Conservation (phyloP, 2,888 invertebrate species). For the Dyspetes luteomarginatus region DNA sequence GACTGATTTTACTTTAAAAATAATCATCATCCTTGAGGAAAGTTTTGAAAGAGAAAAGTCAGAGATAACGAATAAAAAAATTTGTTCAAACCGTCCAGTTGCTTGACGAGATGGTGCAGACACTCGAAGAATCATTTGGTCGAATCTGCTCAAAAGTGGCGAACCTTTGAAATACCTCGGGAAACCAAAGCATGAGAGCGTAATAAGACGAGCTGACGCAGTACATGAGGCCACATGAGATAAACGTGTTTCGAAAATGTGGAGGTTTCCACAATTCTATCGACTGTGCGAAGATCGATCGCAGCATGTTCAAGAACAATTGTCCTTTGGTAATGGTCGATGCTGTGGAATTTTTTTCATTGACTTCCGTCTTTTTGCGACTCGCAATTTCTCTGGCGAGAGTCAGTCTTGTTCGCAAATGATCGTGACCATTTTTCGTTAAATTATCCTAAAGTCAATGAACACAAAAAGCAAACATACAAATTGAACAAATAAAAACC, state of each 20-base stretch:
- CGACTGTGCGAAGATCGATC: constrained; percentile 89
- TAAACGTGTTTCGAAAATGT: constrained; percentile 88
- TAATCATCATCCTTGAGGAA: too few species aligned
- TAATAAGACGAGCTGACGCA: constrained; percentile 94
- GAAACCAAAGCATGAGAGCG: constrained; percentile 95
- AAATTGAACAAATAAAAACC: not conserved
- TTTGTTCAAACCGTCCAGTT: constrained; percentile 32
- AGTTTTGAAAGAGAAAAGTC: not conserved
- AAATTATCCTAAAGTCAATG: constrained; percentile 53
- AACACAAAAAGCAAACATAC: not conserved
- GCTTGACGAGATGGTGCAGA: constrained; percentile 88
- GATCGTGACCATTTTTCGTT: constrained; percentile 56
- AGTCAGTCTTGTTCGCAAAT: constrained; percentile 32
- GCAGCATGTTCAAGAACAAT: constrained; percentile 30
- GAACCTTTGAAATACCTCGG: constrained; percentile 92
- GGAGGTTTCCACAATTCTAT: constrained; percentile 89
- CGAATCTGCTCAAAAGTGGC: constrained; percentile 88
- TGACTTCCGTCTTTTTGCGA: not conserved
- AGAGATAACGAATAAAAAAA: not conserved
- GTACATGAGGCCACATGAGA: constrained; percentile 91
- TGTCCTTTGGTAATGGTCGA: not conserved
- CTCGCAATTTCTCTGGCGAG: constrained; percentile 3
- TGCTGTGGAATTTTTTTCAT: not conserved
- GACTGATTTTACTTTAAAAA: too few species aligned
- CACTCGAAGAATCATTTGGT: constrained; percentile 88